Conservation (phyloP, 2,888 invertebrate species). For the Mycalesis mineus region DNA sequence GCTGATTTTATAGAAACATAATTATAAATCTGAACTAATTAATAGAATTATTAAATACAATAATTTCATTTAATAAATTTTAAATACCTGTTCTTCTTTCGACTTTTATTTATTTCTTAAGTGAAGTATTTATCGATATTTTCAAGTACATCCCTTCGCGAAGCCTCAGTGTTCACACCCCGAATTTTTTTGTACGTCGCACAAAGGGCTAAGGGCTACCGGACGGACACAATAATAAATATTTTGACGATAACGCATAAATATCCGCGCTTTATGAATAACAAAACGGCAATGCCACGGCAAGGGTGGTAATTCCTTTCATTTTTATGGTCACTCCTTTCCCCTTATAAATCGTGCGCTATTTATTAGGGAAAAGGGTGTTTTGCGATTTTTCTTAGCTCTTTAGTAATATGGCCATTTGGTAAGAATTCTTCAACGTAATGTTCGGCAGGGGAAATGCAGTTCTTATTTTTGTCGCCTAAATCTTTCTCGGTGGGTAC, state of each 20-base stretch:
- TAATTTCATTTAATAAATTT: no score
- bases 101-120: no score
- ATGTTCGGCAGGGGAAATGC: neutral
- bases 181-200: constrained; percentile 64
- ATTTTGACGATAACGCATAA: constrained; percentile 78
- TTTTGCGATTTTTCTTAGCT: constrained; percentile 42
- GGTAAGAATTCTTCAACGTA: constrained; percentile 4
- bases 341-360: constrained; percentile 66
- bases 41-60: no score
- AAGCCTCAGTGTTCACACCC: constrained; percentile 61
- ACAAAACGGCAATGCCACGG: constrained; percentile 64
- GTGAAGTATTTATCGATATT: constrained; percentile 29
- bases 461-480: neutral
- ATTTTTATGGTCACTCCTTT: constrained; percentile 66
- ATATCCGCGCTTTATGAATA: constrained; percentile 76
- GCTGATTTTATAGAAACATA: no score
- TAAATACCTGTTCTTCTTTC: no score
- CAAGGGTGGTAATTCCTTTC: constrained; percentile 63
- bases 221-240: constrained; percentile 75
- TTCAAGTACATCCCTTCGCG: constrained; percentile 39
- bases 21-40: no score
- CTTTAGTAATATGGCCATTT: constrained; percentile 17
- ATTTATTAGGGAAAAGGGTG: constrained; percentile 57
- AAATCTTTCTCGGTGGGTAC: no score
- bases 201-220: constrained; percentile 71